A percentile compares a stretch with the other conserved stretches of the same genome.
These are phyloP conservation scores for Acanthacorydalis orientalis DNA, from an alignment of 2,888 invertebrate species.

Conservation along the genomic window DNA sequence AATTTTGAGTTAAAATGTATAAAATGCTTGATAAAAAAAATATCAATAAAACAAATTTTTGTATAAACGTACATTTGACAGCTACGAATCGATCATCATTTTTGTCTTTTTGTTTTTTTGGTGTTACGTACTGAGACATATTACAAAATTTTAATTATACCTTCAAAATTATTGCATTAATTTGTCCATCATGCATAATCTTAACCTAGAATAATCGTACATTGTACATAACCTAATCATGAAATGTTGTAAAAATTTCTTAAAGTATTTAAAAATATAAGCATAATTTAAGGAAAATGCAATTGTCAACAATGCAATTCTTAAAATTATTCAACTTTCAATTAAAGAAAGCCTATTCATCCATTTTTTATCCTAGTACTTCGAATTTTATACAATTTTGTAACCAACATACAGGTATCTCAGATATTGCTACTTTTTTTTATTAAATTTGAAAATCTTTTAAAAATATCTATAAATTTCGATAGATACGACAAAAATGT, in stretches of 20 bases:
- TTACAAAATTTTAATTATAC: not conserved
- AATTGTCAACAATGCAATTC: not conserved
- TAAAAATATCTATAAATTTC: not conserved
- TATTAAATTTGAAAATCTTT: not conserved
- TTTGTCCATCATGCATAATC: not conserved
- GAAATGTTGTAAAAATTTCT: not conserved
- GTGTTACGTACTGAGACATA: not conserved
- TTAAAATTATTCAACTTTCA: not conserved
- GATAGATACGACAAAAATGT: slow-evolving; percentile 8
- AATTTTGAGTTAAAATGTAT: no score
- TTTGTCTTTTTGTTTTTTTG: not conserved
- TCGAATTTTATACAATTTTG: not conserved
- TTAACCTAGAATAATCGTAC: not conserved
- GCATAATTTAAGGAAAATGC: no score
- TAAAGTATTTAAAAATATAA: not conserved
- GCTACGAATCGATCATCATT: not conserved
- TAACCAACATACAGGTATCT: not conserved
- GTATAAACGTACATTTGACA: not conserved
- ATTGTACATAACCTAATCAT: not conserved
- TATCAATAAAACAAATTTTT: not conserved
- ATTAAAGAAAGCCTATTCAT: not conserved
- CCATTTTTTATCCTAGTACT: no score
- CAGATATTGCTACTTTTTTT: not conserved
- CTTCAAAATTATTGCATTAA: not conserved
- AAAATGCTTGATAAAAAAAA: no score